These are phyloP conservation scores for Apodemus sylvaticus DNA, from an alignment of 2,113 vertebrate species.

Conservation along the genomic window DNA sequence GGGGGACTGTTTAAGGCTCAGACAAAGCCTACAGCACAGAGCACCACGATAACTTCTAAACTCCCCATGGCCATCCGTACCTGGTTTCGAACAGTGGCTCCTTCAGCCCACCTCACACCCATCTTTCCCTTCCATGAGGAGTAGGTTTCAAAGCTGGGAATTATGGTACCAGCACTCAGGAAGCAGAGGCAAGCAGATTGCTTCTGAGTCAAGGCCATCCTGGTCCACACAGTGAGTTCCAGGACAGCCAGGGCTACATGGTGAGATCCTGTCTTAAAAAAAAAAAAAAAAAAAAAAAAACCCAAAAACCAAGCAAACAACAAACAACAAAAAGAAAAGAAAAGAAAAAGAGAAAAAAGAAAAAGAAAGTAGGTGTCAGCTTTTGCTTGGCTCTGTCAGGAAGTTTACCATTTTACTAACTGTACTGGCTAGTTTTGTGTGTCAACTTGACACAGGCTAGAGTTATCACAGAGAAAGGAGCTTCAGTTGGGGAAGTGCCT, in stretches of 20 bases:
- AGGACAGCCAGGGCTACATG: not conserved
- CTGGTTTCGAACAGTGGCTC: not conserved
- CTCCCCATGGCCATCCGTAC: not conserved
- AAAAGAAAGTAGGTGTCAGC: not conserved
- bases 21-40: not conserved
- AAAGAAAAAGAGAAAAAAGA: not conserved
- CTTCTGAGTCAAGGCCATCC: not conserved
- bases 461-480: no score
- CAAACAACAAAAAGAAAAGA: not conserved
- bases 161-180: not conserved
- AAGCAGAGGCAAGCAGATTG: not conserved
- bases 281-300: not conserved
- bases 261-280: not conserved
- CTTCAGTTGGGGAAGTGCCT: no score
- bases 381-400: not conserved
- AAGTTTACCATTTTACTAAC: not conserved
- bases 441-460: no score
- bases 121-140: not conserved
- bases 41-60: not conserved
- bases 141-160: not conserved
- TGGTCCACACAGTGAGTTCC: not conserved
- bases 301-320: no score
- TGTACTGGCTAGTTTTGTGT: no score
- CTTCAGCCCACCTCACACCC: not conserved
- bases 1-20: not conserved